Conservation (phyloP, 2,888 invertebrate genomes). For the Carterocephalus palaemon region DNA sequence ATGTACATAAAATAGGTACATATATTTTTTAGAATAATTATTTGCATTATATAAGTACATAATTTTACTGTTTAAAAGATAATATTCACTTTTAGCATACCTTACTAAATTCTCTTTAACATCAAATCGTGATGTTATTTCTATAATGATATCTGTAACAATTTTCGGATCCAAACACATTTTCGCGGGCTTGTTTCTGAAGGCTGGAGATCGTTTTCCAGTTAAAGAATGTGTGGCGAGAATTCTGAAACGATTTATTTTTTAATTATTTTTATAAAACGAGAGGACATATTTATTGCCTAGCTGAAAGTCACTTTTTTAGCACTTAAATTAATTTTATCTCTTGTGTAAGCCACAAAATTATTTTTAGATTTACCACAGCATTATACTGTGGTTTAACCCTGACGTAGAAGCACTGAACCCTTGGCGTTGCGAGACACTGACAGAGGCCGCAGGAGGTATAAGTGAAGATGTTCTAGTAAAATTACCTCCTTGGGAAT, state of each 20-base stretch:
- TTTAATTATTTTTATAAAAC: conserved; percentile 5
- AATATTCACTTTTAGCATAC: conserved; percentile 45
- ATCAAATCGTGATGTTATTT: conserved; percentile 68
- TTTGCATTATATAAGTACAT: neutral
- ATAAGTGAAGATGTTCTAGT: no score
- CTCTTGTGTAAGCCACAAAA: conserved; percentile 1
- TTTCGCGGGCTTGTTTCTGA: conserved; percentile 63
- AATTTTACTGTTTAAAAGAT: neutral
- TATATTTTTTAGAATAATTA: neutral
- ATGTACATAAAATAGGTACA: no score
- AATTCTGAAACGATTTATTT: conserved; percentile 46
- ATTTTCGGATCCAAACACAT: conserved; percentile 75
- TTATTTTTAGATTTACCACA: neutral
- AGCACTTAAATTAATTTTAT: no score
- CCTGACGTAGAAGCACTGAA: no score
- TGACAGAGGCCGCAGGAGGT: no score
- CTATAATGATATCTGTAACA: conserved; percentile 76
- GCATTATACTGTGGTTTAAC: no score
- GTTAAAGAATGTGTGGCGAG: conserved; percentile 80
- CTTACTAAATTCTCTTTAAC: conserved; percentile 75
- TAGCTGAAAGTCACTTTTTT: no score
- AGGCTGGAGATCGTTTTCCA: conserved; percentile 80
- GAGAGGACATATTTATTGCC: no score
- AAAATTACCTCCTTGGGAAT: conserved; percentile 70
- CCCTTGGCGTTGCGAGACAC: no score